A percentile compares a stretch with the other conserved stretches of the same genome.
Conservation (phyloP, 2,888 invertebrate genomes). For the Caenorhabditis wallacei region DNA sequence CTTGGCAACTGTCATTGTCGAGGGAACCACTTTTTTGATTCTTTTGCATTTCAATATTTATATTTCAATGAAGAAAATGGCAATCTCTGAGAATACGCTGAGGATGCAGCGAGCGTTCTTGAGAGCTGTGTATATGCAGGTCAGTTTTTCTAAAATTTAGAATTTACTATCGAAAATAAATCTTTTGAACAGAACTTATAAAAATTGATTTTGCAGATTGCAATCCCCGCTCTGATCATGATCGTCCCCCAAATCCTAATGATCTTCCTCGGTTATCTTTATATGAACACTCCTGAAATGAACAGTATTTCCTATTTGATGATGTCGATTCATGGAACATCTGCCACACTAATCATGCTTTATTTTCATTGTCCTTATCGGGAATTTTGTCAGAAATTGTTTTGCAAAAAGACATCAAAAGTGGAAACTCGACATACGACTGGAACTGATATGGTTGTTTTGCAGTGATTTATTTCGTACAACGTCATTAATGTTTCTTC, state of each 20-base stretch:
- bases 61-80: neutral
- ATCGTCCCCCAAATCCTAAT: slow-evolving; percentile 14
- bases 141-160: too few species aligned
- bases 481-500: too few species aligned
- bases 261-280: slow-evolving; percentile 9
- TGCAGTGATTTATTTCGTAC: too few species aligned
- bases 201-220: slow-evolving; percentile 16
- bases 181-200: too few species aligned
- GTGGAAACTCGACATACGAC: neutral
- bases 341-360: slow-evolving; percentile 18
- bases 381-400: neutral
- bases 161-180: too few species aligned
- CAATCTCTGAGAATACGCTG: neutral
- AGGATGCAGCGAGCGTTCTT: slow-evolving; percentile 14
- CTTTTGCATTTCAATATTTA: slow-evolving; percentile 16
- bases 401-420: neutral
- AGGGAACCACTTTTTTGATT: slow-evolving; percentile 7
- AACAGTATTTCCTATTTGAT: slow-evolving; percentile 8
- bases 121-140: slow-evolving; percentile 23
- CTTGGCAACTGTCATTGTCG: slow-evolving; percentile 6
- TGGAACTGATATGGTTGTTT: too few species aligned
- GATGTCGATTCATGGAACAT: slow-evolving; percentile 5
- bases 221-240: slow-evolving; percentile 14
- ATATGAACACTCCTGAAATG: slow-evolving; percentile 18
- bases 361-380: slow-evolving; percentile 8